Conservation (phyloP, 2,888 invertebrate species). For the Sphaerophoria taeniata region DNA sequence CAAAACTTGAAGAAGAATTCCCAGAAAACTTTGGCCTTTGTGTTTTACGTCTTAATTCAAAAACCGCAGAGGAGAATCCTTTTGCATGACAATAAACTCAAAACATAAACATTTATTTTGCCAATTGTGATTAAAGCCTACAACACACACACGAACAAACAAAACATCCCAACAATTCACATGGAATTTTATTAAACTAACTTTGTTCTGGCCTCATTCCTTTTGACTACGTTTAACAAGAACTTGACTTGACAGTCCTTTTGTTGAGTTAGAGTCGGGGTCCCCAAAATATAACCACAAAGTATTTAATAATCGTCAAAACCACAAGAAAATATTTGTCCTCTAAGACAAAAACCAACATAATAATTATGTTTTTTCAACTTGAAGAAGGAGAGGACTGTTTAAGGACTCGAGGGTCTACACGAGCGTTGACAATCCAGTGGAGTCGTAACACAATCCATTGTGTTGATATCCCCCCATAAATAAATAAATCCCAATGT, state of each 20-base stretch:
- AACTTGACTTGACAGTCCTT: not conserved
- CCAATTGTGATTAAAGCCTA: conserved; percentile 22
- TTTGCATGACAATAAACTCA: not conserved
- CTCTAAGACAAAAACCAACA: conserved; percentile 8
- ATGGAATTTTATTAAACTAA: conserved; percentile 15
- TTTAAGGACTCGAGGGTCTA: not conserved
- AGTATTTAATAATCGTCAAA: conserved; percentile 31
- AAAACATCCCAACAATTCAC: conserved; percentile 15
- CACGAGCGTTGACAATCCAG: not conserved
- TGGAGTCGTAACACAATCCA: conserved; percentile 17
- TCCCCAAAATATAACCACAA: conserved; percentile 8
- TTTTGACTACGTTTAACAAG: too few relatives aligned
- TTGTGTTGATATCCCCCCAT: conserved; percentile 34
- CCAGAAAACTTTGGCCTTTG: conserved; percentile 20
- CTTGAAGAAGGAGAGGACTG: conserved; percentile 21
- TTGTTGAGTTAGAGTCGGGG: not conserved
- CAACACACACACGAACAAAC: not conserved
- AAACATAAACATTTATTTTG: conserved; percentile 15
- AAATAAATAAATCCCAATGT: conserved; percentile 49
- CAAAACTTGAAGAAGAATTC: too few relatives aligned
- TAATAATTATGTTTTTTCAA: conserved; percentile 26
- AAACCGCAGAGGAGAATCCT: conserved; percentile 2
- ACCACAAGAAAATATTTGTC: conserved; percentile 18
- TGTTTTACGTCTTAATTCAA: conserved; percentile 7
- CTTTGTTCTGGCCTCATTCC: not conserved